Conservation (phyloP, 2,113 vertebrate genomes). For the Zosterops borbonicus region DNA sequence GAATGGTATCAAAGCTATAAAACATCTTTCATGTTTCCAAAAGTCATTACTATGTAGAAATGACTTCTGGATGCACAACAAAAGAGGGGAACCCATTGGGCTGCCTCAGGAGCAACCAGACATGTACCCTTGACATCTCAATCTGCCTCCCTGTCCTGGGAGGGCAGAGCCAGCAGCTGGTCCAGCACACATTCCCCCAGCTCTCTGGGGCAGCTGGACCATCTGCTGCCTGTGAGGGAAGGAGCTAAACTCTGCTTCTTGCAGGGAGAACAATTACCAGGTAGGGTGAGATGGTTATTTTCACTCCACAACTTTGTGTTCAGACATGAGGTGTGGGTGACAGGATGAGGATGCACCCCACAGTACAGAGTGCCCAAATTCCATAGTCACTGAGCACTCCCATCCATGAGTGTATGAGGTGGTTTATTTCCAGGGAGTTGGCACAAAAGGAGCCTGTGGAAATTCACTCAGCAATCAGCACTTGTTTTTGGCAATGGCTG, state of each 20-base stretch:
- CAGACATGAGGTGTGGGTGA: not conserved
- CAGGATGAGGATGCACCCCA: not conserved
- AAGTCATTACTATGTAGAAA: not conserved
- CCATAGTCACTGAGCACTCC: not conserved
- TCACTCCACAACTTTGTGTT: not conserved
- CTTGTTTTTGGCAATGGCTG: not conserved
- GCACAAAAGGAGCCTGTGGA: not conserved
- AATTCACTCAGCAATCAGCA: slow-evolving; percentile 32
- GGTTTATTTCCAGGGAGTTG: not conserved
- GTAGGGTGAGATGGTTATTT: not conserved
- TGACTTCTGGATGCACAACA: not conserved
- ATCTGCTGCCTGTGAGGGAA: not conserved
- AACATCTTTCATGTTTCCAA: not conserved
- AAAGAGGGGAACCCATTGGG: not conserved
- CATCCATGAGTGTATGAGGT: not conserved
- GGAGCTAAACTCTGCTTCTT: not conserved
- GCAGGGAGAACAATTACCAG: not conserved
- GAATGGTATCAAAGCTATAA: not conserved
- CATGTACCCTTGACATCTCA: not conserved
- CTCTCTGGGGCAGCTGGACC: not conserved
- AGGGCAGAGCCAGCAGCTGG: not conserved
- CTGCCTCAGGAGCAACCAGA: not conserved
- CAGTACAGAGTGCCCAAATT: not conserved
- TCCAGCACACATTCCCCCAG: fast-evolving
- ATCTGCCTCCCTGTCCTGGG: not conserved